Conservation (phyloP, 2,888 invertebrate species). For the Hydrotaea cyrtoneurina region DNA sequence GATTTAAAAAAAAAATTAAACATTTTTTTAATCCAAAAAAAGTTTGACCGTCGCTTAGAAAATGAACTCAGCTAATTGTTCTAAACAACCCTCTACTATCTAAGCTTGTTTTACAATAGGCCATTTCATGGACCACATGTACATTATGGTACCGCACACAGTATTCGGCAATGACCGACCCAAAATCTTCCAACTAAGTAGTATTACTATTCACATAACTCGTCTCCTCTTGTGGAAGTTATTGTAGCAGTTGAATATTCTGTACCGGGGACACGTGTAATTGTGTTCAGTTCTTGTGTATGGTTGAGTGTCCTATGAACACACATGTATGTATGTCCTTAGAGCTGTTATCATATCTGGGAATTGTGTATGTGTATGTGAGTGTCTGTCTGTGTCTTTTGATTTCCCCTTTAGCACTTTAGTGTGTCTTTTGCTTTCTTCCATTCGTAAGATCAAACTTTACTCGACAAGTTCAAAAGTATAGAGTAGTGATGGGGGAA, state of each 20-base stretch:
- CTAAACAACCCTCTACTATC: too few relatives aligned
- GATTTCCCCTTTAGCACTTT: constrained; percentile 6
- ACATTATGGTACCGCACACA: background rate
- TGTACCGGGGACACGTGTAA: constrained; percentile 16
- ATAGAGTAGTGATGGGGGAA: too few relatives aligned
- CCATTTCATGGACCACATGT: too few relatives aligned
- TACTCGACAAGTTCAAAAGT: background rate
- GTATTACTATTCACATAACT: background rate
- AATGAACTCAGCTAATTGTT: too few relatives aligned
- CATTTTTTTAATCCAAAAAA: too few relatives aligned
- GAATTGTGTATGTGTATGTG: too few relatives aligned
- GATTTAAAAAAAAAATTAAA: too few relatives aligned
- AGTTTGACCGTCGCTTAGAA: too few relatives aligned
- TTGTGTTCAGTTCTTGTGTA: constrained; percentile 3
- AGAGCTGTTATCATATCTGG: constrained; percentile 1
- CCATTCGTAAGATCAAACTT: background rate
- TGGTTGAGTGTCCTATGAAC: background rate
- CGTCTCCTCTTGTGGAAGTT: background rate
- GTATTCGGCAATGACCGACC: background rate
- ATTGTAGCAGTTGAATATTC: background rate
- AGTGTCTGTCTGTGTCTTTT: background rate
- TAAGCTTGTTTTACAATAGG: too few relatives aligned
- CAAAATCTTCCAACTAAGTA: background rate
- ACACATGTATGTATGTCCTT: background rate
- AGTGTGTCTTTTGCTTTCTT: background rate